Conservation (phyloP, 37 sponge, comb jelly and placozoan genomes). For the Chondrilla cf. caribensis region DNA sequence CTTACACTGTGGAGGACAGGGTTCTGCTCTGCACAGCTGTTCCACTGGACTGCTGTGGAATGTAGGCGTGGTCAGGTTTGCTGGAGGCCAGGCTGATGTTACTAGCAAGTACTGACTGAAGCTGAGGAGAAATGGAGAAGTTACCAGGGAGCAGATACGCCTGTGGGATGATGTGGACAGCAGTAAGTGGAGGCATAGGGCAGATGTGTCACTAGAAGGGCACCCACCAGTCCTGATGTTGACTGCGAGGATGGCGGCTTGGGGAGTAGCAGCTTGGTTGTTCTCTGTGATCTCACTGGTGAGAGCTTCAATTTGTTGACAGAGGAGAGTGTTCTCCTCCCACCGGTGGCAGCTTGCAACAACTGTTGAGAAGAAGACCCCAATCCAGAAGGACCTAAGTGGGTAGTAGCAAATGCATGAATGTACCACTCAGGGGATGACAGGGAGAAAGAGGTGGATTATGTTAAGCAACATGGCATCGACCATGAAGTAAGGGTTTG, state of each 20-base stretch:
- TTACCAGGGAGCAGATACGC: constrained; percentile 5
- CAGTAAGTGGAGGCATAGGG: constrained; percentile 39
- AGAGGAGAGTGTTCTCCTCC: too few species aligned
- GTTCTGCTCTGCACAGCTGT: too few species aligned
- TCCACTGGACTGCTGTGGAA: too few species aligned
- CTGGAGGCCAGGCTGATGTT: too few species aligned
- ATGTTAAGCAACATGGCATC: too few species aligned
- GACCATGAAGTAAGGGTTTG: too few species aligned
- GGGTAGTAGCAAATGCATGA: too few species aligned
- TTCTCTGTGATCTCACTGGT: background rate
- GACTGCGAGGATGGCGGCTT: constrained; percentile 1
- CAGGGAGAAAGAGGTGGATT: too few species aligned
- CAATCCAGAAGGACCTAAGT: background rate
- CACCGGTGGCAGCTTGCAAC: background rate
- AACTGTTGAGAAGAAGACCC: background rate
- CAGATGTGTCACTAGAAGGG: background rate
- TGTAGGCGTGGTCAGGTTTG: too few species aligned
- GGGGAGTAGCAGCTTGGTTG: constrained; percentile 18
- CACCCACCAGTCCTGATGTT: background rate
- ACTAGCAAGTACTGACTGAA: background rate
- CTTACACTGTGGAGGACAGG: too few species aligned
- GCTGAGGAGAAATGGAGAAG: constrained; percentile 21
- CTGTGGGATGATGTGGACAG: background rate
- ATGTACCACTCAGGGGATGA: background rate
- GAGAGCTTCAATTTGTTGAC: background rate